These are phyloP conservation scores for Monoplex corrugatus DNA, from an alignment of 2,888 invertebrate genomes.

Conservation along the genomic window DNA sequence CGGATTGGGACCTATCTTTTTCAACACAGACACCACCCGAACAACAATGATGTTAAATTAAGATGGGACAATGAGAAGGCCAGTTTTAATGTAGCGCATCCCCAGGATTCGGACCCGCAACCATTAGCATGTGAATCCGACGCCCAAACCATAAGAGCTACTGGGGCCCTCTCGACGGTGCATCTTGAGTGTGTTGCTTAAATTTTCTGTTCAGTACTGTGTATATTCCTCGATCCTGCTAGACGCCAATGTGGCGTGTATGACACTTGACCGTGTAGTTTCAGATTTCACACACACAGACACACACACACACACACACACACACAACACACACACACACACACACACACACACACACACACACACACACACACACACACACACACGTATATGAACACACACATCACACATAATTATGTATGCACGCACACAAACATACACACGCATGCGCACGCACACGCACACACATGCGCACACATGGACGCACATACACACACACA, in stretches of 20 bases:
- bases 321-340: neutral
- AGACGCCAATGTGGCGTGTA: neutral
- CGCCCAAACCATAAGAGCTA: neutral
- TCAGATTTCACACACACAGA: neutral
- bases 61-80: no score
- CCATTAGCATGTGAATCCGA: no score
- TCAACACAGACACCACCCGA: no score
- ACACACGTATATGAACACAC: constrained; percentile 9
- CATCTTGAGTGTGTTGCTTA: no score
- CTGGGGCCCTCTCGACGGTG: no score
- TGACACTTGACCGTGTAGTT: neutral
- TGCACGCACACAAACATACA: neutral
- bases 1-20: no score
- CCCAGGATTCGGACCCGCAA: no score
- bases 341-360: neutral
- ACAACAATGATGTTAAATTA: no score
- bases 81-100: no score
- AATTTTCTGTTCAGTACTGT: no score
- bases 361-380: constrained; percentile 12
- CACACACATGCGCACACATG: constrained; percentile 15
- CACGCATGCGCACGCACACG: constrained; percentile 22
- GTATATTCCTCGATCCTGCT: neutral
- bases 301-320: neutral
- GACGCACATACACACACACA: no score
- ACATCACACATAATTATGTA: neutral